These are phyloP conservation scores for Andricus curvator DNA, from an alignment of 2,888 invertebrate species.

Conservation along the genomic window DNA sequence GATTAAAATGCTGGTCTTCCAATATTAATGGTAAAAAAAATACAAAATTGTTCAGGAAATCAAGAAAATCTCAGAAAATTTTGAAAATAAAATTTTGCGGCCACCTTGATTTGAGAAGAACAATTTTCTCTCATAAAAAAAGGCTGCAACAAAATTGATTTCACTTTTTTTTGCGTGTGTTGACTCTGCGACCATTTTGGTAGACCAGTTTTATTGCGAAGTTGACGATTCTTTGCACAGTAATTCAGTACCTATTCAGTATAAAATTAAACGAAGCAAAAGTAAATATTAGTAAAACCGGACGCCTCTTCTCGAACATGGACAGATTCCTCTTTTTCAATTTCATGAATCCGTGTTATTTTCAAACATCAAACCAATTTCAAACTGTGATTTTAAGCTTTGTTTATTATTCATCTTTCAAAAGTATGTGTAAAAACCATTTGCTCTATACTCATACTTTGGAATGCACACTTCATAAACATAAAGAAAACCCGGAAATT, in stretches of 20 bases:
- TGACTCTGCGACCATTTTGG: not conserved
- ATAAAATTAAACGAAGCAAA: not conserved
- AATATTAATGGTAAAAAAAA: too few species aligned
- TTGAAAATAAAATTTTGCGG: too few species aligned
- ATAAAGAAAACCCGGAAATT: not conserved
- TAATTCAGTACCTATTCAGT: not conserved
- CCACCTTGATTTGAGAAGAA: too few species aligned
- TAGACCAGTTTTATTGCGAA: too few species aligned
- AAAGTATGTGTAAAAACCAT: not conserved
- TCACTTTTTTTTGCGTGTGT: too few species aligned
- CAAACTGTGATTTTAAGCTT: slow-evolving; percentile 7
- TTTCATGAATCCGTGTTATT: not conserved
- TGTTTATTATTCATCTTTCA: not conserved
- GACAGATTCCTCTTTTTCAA: not conserved
- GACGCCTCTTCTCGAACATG: too few species aligned
- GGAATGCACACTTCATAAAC: not conserved
- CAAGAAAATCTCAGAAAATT: too few species aligned
- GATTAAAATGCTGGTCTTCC: too few species aligned
- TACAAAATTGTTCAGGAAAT: too few species aligned
- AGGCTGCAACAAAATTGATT: too few species aligned
- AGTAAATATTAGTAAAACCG: not conserved
- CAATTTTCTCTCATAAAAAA: too few species aligned
- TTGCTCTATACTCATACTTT: not conserved
- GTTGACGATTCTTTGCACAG: not conserved
- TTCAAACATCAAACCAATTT: not conserved